Evolutionary conservation across 92 coral and sea anemone species (phyloP), one percentile per base, ranked within the genome.

Genomic region (Epizoanthus scotinus): DNA sequence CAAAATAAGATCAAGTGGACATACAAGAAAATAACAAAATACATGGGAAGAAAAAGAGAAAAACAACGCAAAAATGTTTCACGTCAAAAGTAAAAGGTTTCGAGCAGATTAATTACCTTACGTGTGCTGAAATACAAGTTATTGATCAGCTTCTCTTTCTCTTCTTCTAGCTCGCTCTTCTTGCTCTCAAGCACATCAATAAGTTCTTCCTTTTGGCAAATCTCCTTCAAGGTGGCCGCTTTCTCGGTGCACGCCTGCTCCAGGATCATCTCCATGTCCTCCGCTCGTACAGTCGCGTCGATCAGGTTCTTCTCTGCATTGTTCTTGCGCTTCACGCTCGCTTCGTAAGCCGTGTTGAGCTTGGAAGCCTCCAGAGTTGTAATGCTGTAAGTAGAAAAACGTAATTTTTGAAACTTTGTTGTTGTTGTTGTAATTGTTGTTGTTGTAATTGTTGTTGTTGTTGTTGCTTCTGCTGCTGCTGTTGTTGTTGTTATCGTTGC

Each of bases 61-160:
- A 27, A 17, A 5, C 17, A 44, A 3, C 25, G 19, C 0, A 2
- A 0, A 57, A 29, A 12, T 5, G 13, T 8, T 34, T n/a, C 20
- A 6, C n/a, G 3, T 17, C n/a, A 20, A 27, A 12, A 10, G 2
- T 9, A 8, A 10, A 57, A 74, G 19, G 19, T 8, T 8, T 49
- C 0, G 17, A 49, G 13, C 18, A 14, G 27, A 7, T 15, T 13
- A 26, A 36, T 14, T 18, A 92, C 97, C 79, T 92, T 92, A 67
- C 90, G 86, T 52, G 94, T 92, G 47, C 92, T 87, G 64, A 90
- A 75, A 49, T 90, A 92, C 88, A 92, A 71, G 58, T 90, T 92
- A 54, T 92, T 92, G 22, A 89, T 81, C 63, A 87, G 70, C 22
- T 88, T 87, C 44, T 87, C 91, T 40, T 79, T 68, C 58, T 92